Base-by-base conservation (phyloP, 1,140 invertebrate genomes). In the Drosophila virilis region DNA sequence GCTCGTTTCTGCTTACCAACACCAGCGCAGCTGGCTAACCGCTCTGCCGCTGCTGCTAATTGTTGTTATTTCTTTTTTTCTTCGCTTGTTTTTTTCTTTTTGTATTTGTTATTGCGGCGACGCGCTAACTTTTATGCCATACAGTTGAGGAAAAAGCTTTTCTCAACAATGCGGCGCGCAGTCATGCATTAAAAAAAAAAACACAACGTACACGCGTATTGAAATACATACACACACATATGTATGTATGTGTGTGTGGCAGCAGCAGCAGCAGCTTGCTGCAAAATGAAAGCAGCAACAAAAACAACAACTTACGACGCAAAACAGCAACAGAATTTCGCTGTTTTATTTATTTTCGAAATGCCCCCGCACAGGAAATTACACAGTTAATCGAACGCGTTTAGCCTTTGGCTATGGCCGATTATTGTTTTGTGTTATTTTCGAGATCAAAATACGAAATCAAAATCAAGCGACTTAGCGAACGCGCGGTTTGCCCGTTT, bases 221-320 rank as follows among this genome's bases (percentile, higher is more conserved):
- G 45, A 65, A 68, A 70, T 57, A 70, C 61, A 55, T 62, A 64
- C 38, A 74, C 60, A 52, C 55, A 58, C 33, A 32, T 43, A 42
- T 17, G 17, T 22, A 22, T 2, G 1, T 22, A 22, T 22, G 9
- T 12, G 40, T 50, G 48, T 32, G 35, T 33, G 48, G 10, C 58
- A n/a, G 45, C 35, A 51, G 37, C 55, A 59, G 42, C 22, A 66
- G 46, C 64, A 81, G 78, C 61, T 83, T 79, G 76, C 79, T 83
- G 76, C 76, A 84, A 83, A 79, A 83, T 73, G 73, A 80, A 84
- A 84, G 80, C 80, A 83, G 45, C 74, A 84, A 76, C 59, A 84
- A 78, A 70, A 73, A 71, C 51, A 75, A 71, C 58, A 73, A 69
- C 70, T 73, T 73, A 73, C 65, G 71, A 61, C 65, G 71, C 71